Evolutionary conservation across 2,888 invertebrate genomes (phyloP).

Genomic region (Nematopogon swammerdamellus): DNA sequence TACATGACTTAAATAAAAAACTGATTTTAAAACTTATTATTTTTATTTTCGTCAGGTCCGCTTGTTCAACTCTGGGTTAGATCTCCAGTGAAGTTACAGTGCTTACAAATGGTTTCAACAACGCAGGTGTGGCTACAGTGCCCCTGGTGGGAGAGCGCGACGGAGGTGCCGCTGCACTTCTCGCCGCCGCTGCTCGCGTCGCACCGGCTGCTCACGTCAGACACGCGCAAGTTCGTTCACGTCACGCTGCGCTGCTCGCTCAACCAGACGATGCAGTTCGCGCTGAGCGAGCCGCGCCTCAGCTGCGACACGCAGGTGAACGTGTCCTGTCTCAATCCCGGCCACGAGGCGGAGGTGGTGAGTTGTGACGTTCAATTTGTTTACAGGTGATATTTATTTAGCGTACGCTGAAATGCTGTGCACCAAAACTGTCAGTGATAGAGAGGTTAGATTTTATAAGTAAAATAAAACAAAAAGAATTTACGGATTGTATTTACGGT

Average conservation of each 20-base stretch:
- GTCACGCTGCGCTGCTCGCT: slow-evolving; percentile 70
- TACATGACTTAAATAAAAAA: too few relatives aligned
- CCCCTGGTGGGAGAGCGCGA: slow-evolving; percentile 73
- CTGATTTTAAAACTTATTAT: too few relatives aligned
- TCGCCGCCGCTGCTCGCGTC: slow-evolving; percentile 77
- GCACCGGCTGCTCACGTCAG: slow-evolving; percentile 81
- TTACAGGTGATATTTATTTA: too few relatives aligned
- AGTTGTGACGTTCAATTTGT: slow-evolving; percentile 12
- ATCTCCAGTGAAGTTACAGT: too few relatives aligned
- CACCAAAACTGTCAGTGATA: too few relatives aligned
- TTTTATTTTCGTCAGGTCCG: too few relatives aligned
- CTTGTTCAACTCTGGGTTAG: too few relatives aligned
- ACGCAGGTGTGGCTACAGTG: slow-evolving; percentile 70
- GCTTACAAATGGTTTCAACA: too few relatives aligned
- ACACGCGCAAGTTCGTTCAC: slow-evolving; percentile 82
- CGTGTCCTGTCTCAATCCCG: slow-evolving; percentile 65
- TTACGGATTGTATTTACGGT: too few relatives aligned
- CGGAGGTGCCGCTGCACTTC: slow-evolving; percentile 75
- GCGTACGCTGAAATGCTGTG: too few relatives aligned
- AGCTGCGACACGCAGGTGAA: slow-evolving; percentile 60
- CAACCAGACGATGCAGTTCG: slow-evolving; percentile 45
- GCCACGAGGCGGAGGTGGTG: slow-evolving; percentile 56
- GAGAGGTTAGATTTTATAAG: too few relatives aligned
- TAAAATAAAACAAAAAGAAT: too few relatives aligned
- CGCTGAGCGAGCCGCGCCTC: slow-evolving; percentile 43